These are phyloP conservation scores for Centrocercus urophasianus DNA, from an alignment of 2,113 vertebrate species.

Conservation along the genomic window DNA sequence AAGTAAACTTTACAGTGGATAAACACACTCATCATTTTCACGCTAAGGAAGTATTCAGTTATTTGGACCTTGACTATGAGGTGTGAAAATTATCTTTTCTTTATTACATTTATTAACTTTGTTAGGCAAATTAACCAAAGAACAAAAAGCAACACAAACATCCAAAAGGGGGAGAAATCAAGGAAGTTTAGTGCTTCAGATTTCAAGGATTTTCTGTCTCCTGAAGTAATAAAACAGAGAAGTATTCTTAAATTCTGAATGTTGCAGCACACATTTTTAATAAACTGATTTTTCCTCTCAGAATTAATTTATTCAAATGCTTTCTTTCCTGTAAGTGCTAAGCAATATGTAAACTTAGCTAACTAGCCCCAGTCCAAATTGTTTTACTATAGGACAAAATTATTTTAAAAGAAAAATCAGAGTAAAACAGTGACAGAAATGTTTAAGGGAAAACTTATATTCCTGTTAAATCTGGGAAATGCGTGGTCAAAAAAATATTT, in stretches of 20 bases:
- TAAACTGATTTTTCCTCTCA: neutral
- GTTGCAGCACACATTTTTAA: neutral
- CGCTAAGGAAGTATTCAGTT: conserved; percentile 80
- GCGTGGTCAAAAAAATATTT: neutral
- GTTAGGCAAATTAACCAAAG: neutral
- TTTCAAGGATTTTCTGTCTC: neutral
- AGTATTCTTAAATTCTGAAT: neutral
- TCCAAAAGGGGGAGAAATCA: neutral
- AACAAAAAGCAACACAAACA: neutral
- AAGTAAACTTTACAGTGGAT: conserved; percentile 93
- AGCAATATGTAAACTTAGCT: neutral
- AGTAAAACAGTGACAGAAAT: neutral
- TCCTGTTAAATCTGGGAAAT: neutral
- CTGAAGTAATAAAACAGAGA: neutral
- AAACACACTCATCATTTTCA: conserved; percentile 84
- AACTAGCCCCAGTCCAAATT: neutral
- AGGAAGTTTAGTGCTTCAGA: neutral
- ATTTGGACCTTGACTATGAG: conserved; percentile 87
- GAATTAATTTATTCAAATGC: neutral
- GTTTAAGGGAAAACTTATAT: neutral
- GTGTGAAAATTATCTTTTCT: conserved; percentile 81
- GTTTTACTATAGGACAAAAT: neutral
- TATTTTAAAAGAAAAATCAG: neutral
- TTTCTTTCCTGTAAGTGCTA: neutral
- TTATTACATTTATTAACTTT: conserved; percentile 31